Percentiles rank a stretch among this genome's conserved stretches.
Conservation (phyloP, 2,888 invertebrate genomes). For the Synanthedon andrenaeformis region DNA sequence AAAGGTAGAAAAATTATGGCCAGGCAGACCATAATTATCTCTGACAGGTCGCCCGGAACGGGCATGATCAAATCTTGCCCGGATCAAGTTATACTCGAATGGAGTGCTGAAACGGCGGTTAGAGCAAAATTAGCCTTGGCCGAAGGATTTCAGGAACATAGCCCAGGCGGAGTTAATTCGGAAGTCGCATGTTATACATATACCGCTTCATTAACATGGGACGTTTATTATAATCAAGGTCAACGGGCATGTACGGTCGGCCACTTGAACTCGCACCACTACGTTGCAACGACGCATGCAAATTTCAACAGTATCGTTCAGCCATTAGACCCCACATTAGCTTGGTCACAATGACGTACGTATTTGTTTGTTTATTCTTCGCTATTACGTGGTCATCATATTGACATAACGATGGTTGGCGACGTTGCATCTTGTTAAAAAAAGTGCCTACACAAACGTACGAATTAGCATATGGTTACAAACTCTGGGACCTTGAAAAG, state of each 20-base stretch:
- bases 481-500: slow-evolving; percentile 9
- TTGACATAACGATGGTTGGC: slow-evolving; percentile 10
- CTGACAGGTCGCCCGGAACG: too few species aligned
- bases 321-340: background rate
- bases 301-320: background rate
- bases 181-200: slow-evolving; percentile 20
- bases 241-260: background rate
- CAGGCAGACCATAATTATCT: too few species aligned
- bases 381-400: slow-evolving; percentile 13
- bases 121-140: too few species aligned
- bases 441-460: slow-evolving; percentile 7
- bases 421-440: slow-evolving; percentile 2
- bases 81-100: too few species aligned
- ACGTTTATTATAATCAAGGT: slow-evolving; percentile 5
- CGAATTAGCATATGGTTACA: slow-evolving; percentile 2
- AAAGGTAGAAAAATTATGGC: too few species aligned
- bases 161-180: slow-evolving; percentile 27
- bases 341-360: background rate
- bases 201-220: slow-evolving; percentile 32
- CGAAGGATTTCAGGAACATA: too few species aligned
- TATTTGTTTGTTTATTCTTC: background rate
- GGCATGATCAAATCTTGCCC: too few species aligned
- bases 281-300: background rate
- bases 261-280: background rate
- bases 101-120: too few species aligned